phyloP scores from a whole-genome alignment of 37 sponge, comb jelly and placozoan genomes.

The Eunapius fragilis region DNA sequence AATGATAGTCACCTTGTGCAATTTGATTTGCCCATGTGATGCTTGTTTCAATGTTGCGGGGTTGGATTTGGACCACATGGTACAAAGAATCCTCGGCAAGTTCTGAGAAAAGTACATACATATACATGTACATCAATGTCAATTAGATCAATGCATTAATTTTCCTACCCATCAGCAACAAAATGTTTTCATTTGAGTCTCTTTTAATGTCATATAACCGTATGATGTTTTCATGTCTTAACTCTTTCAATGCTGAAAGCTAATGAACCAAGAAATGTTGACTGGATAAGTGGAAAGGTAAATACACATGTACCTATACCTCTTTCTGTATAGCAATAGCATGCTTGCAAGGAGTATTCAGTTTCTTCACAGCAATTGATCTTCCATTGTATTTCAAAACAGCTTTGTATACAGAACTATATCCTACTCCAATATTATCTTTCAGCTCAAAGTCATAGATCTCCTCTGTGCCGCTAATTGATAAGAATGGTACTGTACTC shows the following conservation, averaged over 20 bases:
- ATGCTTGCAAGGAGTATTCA: background rate
- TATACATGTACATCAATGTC: too few species aligned
- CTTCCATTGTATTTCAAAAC: background rate
- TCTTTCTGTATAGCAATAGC: background rate
- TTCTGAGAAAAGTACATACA: background rate
- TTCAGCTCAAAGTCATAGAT: background rate
- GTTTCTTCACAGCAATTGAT: background rate
- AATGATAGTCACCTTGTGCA: background rate
- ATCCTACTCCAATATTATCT: background rate
- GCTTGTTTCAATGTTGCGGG: background rate
- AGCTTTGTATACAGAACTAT: background rate
- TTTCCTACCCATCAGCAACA: background rate
- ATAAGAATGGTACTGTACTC: too few species aligned
- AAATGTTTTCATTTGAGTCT: background rate
- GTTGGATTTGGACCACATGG: background rate
- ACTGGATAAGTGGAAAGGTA: too few species aligned
- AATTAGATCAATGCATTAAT: background rate
- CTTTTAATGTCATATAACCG: background rate
- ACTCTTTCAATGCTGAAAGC: background rate
- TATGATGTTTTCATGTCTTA: background rate
- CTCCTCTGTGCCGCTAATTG: too few species aligned
- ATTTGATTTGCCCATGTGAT: background rate
- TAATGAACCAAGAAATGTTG: background rate
- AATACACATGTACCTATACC: background rate
- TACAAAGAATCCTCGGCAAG: background rate